Base-by-base conservation (phyloP, 2,113 vertebrate species). In the Actenoides lindsayi region DNA sequence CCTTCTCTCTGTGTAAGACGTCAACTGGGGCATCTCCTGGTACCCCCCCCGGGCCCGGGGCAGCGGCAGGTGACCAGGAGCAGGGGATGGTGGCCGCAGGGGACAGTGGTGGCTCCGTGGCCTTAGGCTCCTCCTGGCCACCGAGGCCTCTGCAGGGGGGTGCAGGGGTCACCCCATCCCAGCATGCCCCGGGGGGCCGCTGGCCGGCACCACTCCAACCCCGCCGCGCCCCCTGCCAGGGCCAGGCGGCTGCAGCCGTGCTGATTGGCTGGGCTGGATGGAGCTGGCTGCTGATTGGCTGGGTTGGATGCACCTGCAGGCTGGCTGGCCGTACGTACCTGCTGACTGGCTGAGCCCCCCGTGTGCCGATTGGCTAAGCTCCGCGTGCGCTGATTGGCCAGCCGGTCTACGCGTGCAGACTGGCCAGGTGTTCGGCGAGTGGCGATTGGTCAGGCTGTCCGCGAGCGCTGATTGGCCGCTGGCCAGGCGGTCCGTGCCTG, bases 161-260 rank as follows among this genome's bases (percentile, higher is more conserved):
- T 13, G 20, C 30, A 23, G 28, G 30, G 65, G 31, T 68, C 31
- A 21, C 31, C 46, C 48, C 16, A 12, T 50, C 25, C 68, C 68
- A 39, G 68, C 68, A 30, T 51, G 33, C 24, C 6, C 2, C 13
- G 50, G 19, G 48, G 27, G 8, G 9, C 33, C 9, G 13, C 13
- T 13, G 46, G 46, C 25, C 33, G 30, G 15, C 48, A 28, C 25
- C 35, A 9, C 18, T 10, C 25, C 48, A 27, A 30, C 16, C 48
- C 25, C 4, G 44, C 31, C 20, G 33, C 11, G 31, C 16, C 15
- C 46, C 33, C 44, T 21, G 27, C 8, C 7, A 30, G 35, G 13
- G 1, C 8, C 20, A 10, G 16, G 0, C 37, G 21, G 33, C 42
- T 12, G 33, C 5, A 13, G 18, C 19, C 0, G 2, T 31, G 53